Evolutionary conservation across 2,888 invertebrate genomes (phyloP), one percentile per base, ranked within the genome.

Genomic region (Crocallis elinguaria): DNA sequence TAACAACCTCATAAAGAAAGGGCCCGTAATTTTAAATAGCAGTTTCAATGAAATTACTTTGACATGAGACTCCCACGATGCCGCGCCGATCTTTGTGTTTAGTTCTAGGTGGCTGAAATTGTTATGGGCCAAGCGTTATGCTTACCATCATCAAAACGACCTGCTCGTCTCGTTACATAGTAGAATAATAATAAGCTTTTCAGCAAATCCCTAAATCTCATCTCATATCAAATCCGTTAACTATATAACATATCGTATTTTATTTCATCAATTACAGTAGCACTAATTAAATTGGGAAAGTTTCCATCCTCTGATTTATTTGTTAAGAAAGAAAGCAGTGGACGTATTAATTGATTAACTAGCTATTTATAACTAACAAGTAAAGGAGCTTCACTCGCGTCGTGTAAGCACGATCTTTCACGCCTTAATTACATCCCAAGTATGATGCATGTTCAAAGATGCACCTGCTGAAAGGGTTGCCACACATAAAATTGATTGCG

Each of bases 391-490:
- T 52, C 44, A 48, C 46, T 41, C 14, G 48, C 49, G 48, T 29
- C 55, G 41, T 66, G 68, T 71, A 72, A 70, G 71, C 64, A 67
- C 69, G 43, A 78, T 79, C 76, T 72, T 75, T 75, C 76, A 73
- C 73, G 71, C 73, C 63, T 75, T 78, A 80, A 79, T 75, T 73
- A 75, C 69, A 71, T 71, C 66, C 75, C 72, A 81, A 84, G 82
- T 81, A 82, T 84, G 85, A 84, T 80, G 78, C 80, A 82, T 76
- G 80, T 67, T 71, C 60, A 55, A 71, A 77, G 79, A 69, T 75
- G 71, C 84, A 84, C 86, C 84, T 84, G 83, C 55, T 33, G n/a
- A n/a, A 13, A 54, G 53, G 75, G 61, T 25, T 46, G 59, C 38
- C 48, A 36, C 7, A 14, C 13, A 33, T 14, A 14, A 8, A 8